These are phyloP conservation scores for Acropora tenuis DNA, from an alignment of 64 coral and sea anemone species.

Conservation along the genomic window DNA sequence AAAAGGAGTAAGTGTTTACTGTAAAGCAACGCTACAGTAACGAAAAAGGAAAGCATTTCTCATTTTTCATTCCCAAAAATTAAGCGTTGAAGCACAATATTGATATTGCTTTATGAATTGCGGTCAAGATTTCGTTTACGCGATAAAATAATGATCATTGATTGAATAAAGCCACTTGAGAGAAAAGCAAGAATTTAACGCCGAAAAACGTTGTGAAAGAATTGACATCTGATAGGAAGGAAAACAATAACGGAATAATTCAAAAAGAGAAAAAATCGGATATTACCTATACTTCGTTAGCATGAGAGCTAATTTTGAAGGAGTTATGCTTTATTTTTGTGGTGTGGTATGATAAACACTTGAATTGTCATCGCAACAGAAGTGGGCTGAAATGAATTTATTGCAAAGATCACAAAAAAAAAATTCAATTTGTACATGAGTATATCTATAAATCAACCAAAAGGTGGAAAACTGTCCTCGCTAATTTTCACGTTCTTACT, in stretches of 20 bases:
- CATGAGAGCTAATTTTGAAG: neutral
- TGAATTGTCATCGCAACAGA: neutral
- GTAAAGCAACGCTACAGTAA: neutral
- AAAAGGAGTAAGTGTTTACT: neutral
- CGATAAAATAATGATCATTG: too few species aligned
- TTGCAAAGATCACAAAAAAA: neutral
- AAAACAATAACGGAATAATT: too few species aligned
- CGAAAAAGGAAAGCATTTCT: neutral
- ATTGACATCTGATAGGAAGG: too few species aligned
- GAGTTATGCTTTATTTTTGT: neutral
- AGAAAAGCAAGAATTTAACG: too few species aligned
- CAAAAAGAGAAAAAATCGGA: neutral
- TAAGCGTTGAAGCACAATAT: neutral
- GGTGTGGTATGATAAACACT: neutral
- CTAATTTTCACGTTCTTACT: neutral
- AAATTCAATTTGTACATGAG: neutral
- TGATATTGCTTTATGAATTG: neutral
- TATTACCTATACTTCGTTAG: neutral
- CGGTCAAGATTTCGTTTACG: too few species aligned
- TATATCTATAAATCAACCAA: neutral
- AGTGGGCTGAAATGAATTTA: conserved; percentile 14
- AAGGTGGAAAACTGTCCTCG: neutral
- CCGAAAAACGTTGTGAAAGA: too few species aligned
- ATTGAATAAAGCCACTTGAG: too few species aligned
- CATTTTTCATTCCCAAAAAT: neutral